phyloP scores from a whole-genome alignment of 2,113 vertebrate species.

The Vicugna pacos region DNA sequence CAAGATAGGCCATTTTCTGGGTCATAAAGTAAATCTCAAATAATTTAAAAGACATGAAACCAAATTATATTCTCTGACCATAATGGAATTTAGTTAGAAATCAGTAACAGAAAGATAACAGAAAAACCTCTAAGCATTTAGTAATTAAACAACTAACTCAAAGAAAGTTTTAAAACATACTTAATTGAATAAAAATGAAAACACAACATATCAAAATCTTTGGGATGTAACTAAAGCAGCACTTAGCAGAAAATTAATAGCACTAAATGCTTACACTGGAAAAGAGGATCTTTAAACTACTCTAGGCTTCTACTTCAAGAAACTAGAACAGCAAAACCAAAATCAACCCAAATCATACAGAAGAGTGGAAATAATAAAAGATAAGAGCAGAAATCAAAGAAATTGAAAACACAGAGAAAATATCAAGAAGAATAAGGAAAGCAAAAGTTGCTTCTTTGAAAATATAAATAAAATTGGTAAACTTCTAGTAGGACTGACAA shows the following conservation, averaged over 20 bases:
- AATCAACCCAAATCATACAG: not conserved
- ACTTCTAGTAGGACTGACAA: not conserved
- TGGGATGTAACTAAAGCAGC: not conserved
- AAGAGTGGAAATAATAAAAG: not conserved
- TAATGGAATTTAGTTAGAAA: not conserved
- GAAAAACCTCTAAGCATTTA: not conserved
- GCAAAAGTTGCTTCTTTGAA: not conserved
- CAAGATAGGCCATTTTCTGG: not conserved
- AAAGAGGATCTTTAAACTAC: not conserved
- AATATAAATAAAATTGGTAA: not conserved
- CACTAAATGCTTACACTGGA: not conserved
- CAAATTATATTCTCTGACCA: not conserved
- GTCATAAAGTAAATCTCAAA: constrained; percentile 16
- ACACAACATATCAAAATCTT: not conserved
- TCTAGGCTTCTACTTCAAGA: not conserved
- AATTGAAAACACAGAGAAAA: not conserved
- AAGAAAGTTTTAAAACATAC: not conserved
- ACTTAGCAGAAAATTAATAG: not conserved
- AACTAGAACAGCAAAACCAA: not conserved
- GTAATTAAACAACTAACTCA: not conserved
- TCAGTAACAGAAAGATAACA: not conserved
- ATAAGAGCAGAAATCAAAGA: not conserved
- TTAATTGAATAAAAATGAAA: constrained; percentile 13
- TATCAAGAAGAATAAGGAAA: not conserved
- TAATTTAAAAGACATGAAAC: not conserved